Percentiles rank a stretch among this genome's conserved stretches.
phyloP scores from a whole-genome alignment of 2,888 invertebrate species.

The Pyrgus malvae region DNA sequence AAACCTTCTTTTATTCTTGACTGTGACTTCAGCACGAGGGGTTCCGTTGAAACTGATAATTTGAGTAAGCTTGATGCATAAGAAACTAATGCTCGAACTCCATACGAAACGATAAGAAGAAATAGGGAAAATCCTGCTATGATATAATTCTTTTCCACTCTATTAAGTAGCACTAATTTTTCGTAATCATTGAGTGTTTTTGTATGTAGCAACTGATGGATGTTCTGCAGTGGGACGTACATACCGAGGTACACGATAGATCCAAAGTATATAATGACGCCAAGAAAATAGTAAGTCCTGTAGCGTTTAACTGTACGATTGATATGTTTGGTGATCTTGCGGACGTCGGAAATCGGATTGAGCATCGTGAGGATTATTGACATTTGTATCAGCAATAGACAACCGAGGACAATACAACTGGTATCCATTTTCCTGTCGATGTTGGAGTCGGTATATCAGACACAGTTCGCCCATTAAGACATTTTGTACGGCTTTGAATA shows the following conservation, averaged over 20 bases:
- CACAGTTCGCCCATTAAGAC: slow-evolving; percentile 37
- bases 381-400: slow-evolving; percentile 61
- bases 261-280: slow-evolving; percentile 46
- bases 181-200: slow-evolving; percentile 45
- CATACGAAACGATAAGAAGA: slow-evolving; percentile 57
- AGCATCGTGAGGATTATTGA: slow-evolving; percentile 53
- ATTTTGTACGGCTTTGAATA: slow-evolving; percentile 38
- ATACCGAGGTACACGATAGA: slow-evolving; percentile 60
- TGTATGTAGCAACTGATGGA: slow-evolving; percentile 48
- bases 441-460: slow-evolving; percentile 24
- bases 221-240: slow-evolving; percentile 53
- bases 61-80: slow-evolving; percentile 54
- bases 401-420: slow-evolving; percentile 49
- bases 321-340: slow-evolving; percentile 47
- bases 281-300: slow-evolving; percentile 40
- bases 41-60: slow-evolving; percentile 40
- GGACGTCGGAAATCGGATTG: slow-evolving; percentile 61
- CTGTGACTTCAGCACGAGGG: slow-evolving; percentile 29
- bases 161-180: slow-evolving; percentile 49
- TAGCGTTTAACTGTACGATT: slow-evolving; percentile 40
- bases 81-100: slow-evolving; percentile 49
- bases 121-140: slow-evolving; percentile 69
- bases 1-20: slow-evolving; percentile 31
- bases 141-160: slow-evolving; percentile 62
- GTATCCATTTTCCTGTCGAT: slow-evolving; percentile 54